These are phyloP conservation scores for Eidolon dupreanum DNA, from an alignment of 2,797 vertebrate species.

Conservation along the genomic window DNA sequence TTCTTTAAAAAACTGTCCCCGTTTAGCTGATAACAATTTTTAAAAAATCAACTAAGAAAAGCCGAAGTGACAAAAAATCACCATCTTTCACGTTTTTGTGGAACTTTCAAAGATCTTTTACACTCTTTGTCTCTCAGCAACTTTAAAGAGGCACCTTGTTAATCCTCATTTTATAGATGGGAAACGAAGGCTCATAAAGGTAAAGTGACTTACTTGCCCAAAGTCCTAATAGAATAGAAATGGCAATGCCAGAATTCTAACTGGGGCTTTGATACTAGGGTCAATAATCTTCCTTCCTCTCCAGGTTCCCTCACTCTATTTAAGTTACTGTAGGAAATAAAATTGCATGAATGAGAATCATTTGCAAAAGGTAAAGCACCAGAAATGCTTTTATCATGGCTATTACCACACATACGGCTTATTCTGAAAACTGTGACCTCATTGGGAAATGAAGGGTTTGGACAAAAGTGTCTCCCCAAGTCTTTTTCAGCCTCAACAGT, in stretches of 20 bases:
- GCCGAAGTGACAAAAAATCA: not conserved
- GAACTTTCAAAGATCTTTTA: not conserved
- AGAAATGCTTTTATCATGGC: not conserved
- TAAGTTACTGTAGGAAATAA: not conserved
- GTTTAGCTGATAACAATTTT: not conserved
- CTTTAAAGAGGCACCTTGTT: not conserved
- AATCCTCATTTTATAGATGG: not conserved
- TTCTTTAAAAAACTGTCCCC: not conserved
- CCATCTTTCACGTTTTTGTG: not conserved
- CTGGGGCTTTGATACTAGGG: fast-evolving
- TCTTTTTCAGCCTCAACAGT: not conserved
- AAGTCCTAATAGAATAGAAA: not conserved
- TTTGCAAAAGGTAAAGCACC: not conserved
- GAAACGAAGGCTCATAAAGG: not conserved
- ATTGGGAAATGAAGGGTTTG: not conserved
- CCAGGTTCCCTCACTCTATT: not conserved
- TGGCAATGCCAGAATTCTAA: not conserved
- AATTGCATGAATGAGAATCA: not conserved
- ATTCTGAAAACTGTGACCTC: constrained; percentile 11
- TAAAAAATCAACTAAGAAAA: not conserved
- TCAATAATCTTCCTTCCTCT: not conserved
- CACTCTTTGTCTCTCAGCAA: not conserved
- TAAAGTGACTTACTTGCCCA: not conserved
- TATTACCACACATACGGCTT: not conserved
- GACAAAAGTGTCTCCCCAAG: not conserved